Evolutionary conservation across 2,888 invertebrate species (phyloP), one percentile per base, ranked within the genome.

Genomic region (Athalia rosae): DNA sequence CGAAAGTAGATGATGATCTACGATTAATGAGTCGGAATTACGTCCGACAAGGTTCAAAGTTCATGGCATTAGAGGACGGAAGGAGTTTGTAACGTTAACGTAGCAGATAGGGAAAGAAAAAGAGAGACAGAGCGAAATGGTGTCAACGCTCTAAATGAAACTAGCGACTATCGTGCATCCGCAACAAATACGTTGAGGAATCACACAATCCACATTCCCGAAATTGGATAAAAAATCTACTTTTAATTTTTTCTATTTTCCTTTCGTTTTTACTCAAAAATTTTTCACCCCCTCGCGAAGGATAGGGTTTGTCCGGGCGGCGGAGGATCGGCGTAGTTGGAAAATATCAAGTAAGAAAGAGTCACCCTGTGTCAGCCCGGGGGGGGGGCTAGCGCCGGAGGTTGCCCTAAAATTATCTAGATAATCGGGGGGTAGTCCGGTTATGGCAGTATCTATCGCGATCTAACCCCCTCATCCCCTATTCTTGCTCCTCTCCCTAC

Each of bases 401-500:
- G 81, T 80, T 82, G 81, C 82, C 77, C 79, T 78, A 79, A 79
- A 80, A 83, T 85, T 84, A 89, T 89, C 89, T 88, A 89, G 89
- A 89, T 89, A 84, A 87, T 86, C 86, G 61, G 7, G 56, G n/a
- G 45, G 2, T 87, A 87, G 84, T 82, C 80, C 81, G 81, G 81
- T 82, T 81, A 82, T 83, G 81, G 83, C 82, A 83, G 84, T 87
- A 88, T 88, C 87, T 88, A 84, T 83, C 74, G 74, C 48, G 48
- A 74, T 61, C 48, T 11, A 2, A 50, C 8, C n/a, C n/a, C 4
- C 53, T 53, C 53, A n/a, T 28, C 61, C 61, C 61, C 28, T 28
- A 61, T 28, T 28, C 15, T 61, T 61, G 61, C 8, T 15, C 61
- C 61, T 8, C n/a, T 15, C 8, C n/a, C 53, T 53, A 53, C n/a